Base-by-base conservation (phyloP, 2,113 vertebrate genomes). In the Sardina pilchardus region DNA sequence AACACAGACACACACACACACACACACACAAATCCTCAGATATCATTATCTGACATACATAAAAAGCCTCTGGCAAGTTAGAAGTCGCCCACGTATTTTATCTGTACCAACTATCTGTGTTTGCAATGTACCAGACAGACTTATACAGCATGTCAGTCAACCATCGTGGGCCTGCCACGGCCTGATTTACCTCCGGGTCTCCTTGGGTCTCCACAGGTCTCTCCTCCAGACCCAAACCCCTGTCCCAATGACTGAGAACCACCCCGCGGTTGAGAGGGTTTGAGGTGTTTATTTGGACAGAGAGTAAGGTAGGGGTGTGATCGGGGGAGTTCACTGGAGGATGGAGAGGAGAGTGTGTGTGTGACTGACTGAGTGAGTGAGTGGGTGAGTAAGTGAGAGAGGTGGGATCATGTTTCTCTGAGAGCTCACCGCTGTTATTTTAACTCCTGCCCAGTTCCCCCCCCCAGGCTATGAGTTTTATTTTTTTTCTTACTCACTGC, bases 361-460 rank as follows among this genome's bases (percentile, higher is more conserved):
- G n/a, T n/a, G n/a, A n/a, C n/a, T n/a, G 59, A 63, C 59, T 63
- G 63, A 26, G 24, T 67, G 12, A 82, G 86, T 84, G 86, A 47
- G 82, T 56, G 53, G 85, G 87, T 88, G 86, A 88, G 84, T 14
- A 53, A 87, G 81, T 84, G 82, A 87, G 81, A 88, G 87, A 86
- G 82, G 48, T 1, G 82, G 90, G 92, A 88, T 95, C 94, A 53
- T 59, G 71, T 95, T 95, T 93, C 94, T 90, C 81, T 93, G 87
- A 93, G 93, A 91, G 89, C 92, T 82, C 88, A 90, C 59, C 86
- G 84, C 81, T 92, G 88, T 81, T 88, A 83, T 84, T 83, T 86
- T 85, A 85, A 84, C 87, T 86, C 78, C 86, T 82, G 82, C 63
- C 3, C 84, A 39, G 53, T 90, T 87, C 93, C 92, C 90, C 89